These are phyloP conservation scores for Ylistrum balloti DNA, from an alignment of 1,140 invertebrate genomes.

Conservation along the genomic window DNA sequence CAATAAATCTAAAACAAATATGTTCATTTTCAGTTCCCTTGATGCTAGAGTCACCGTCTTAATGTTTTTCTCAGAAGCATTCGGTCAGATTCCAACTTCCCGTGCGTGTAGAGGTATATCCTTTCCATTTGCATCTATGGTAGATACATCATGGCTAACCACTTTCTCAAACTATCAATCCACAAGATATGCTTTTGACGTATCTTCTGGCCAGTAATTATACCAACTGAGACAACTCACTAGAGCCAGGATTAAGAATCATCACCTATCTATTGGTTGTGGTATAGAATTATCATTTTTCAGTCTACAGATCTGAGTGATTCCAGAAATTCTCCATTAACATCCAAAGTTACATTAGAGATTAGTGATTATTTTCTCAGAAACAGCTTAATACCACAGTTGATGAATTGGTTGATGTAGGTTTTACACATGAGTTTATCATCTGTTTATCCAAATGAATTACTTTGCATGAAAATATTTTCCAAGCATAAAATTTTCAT, in stretches of 20 bases:
- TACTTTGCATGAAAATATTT: too few relatives aligned
- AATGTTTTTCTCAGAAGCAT: not conserved
- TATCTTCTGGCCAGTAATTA: not conserved
- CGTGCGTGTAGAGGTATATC: not conserved
- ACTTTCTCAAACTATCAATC: too few relatives aligned
- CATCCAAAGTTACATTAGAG: not conserved
- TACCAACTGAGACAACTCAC: not conserved
- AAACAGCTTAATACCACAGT: not conserved
- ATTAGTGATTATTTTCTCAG: not conserved
- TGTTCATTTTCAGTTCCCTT: not conserved
- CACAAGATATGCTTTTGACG: not conserved
- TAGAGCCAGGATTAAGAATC: not conserved
- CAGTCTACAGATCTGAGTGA: not conserved
- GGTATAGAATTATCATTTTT: conserved; percentile 26
- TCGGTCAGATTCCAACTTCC: not conserved
- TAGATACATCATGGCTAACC: not conserved
- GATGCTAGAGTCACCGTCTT: not conserved
- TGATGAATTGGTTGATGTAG: not conserved
- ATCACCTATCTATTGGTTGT: not conserved
- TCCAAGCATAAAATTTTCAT: too few relatives aligned
- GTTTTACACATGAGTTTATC: too few relatives aligned
- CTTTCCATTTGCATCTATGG: not conserved
- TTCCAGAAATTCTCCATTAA: not conserved
- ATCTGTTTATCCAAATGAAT: too few relatives aligned
- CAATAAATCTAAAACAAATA: conserved; percentile 27